Percentiles rank a stretch among this genome's conserved stretches.
These are phyloP conservation scores for Chionis minor DNA, from an alignment of 2,113 vertebrate species.

Conservation along the genomic window DNA sequence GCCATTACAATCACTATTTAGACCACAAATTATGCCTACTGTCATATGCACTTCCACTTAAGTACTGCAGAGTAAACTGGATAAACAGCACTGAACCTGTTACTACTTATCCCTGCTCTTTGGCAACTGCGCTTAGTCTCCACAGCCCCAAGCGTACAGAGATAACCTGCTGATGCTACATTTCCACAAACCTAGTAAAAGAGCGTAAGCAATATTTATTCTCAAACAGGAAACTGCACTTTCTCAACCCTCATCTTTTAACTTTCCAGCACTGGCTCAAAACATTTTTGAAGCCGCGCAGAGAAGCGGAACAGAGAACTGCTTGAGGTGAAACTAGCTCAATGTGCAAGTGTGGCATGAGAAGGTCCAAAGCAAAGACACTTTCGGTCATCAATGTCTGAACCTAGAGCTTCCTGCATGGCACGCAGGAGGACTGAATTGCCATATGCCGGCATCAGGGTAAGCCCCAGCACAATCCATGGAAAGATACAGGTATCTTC, in stretches of 20 bases:
- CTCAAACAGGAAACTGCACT: neutral
- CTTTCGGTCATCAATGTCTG: neutral
- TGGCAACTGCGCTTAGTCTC: neutral
- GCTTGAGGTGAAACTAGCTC: neutral
- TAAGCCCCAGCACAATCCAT: neutral
- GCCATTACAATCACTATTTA: neutral
- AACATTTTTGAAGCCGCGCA: neutral
- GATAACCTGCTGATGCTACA: neutral
- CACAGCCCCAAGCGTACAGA: neutral
- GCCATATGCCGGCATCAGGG: neutral
- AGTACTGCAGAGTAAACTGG: neutral
- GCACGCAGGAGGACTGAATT: neutral
- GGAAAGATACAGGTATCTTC: neutral
- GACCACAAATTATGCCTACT: constrained; percentile 16
- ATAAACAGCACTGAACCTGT: neutral
- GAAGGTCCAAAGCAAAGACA: neutral
- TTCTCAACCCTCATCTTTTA: neutral
- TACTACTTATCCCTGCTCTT: neutral
- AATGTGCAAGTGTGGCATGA: neutral
- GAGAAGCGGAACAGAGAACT: neutral
- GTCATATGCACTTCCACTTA: neutral
- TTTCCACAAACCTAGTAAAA: neutral
- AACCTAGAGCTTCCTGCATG: neutral
- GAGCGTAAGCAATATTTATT: neutral
- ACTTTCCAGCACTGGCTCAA: neutral